Evolutionary conservation across 2,113 vertebrate species (phyloP), one percentile per base, ranked within the genome.

Genomic region (Rhea americana): DNA sequence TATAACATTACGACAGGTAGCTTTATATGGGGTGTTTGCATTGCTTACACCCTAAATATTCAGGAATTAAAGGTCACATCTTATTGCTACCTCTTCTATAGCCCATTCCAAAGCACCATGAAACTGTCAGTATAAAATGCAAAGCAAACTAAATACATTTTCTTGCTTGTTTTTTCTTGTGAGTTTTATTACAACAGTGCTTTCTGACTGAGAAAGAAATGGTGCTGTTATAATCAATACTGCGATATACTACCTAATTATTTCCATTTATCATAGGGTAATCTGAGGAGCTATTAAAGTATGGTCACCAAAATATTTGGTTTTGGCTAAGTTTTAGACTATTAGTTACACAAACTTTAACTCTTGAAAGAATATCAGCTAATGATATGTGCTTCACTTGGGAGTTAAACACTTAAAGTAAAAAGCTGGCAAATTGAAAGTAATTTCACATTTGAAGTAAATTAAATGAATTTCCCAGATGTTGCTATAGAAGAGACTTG

Each of bases 391-490:
- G 21, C 78, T 89, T 79, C 65, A 71, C 41, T 56, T 78, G 47
- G 71, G 89, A 95, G 77, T 82, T 82, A 91, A 93, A 92, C 71
- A 63, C 50, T 67, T 79, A 61, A 77, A 93, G 25, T 43, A 77
- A 90, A 87, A 95, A 87, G 77, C 85, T 91, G 51, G 89, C 82
- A 89, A 91, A 89, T 24, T 83, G 75, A 72, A 95, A 92, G 76
- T 56, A 91, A 95, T 94, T 93, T 95, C 85, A 72, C n/a, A 73
- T 61, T 41, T 93, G 89, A 89, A 91, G 81, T 56, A 95, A 93
- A 91, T 95, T 47, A 94, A 94, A 93, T 1, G 0, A 77, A 83
- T 93, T 95, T 95, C 61, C 77, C 94, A 94, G 91, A 93, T 93
- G 85, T 80, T 95, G 65, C 90, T 90, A 13, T 79, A 87, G 87